Evolutionary conservation across 2,797 vertebrate genomes (phyloP).

Genomic region (Anomalospiza imberbis): DNA sequence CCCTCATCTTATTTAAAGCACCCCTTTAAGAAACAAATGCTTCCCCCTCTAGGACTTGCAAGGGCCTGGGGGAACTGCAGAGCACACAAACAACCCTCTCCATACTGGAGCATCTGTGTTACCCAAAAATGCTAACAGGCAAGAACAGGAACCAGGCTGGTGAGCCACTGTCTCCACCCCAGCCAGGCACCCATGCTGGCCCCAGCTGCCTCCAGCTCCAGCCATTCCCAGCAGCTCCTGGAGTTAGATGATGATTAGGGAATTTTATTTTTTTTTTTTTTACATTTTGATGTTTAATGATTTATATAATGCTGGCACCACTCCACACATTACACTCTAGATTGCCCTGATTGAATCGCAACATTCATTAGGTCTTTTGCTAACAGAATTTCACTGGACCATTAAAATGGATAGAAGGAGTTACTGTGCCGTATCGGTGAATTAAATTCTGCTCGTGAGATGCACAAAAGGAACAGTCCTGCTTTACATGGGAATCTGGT

Average conservation of each 20-base stretch:
- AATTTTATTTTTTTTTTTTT: background rate
- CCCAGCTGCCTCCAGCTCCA: background rate
- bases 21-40: background rate
- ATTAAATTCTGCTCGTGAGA: background rate
- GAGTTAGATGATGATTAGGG: background rate
- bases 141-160: background rate
- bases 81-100: background rate
- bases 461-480: background rate
- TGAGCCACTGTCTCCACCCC: background rate
- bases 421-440: accelerated
- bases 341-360: background rate
- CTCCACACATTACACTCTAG: constrained; percentile 8
- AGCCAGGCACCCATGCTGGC: background rate
- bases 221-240: background rate
- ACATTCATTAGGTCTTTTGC: constrained; percentile 19
- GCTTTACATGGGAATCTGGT: background rate
- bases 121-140: background rate
- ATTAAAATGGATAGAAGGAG: background rate
- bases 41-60: background rate
- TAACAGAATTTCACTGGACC: constrained; percentile 29
- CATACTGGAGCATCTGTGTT: background rate
- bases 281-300: background rate
- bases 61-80: background rate
- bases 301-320: background rate
- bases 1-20: background rate